A percentile compares a stretch with the other conserved stretches of the same genome.
Evolutionary conservation across 2,797 vertebrate species (phyloP).

Genomic region (Hypotaenidia okinawae): DNA sequence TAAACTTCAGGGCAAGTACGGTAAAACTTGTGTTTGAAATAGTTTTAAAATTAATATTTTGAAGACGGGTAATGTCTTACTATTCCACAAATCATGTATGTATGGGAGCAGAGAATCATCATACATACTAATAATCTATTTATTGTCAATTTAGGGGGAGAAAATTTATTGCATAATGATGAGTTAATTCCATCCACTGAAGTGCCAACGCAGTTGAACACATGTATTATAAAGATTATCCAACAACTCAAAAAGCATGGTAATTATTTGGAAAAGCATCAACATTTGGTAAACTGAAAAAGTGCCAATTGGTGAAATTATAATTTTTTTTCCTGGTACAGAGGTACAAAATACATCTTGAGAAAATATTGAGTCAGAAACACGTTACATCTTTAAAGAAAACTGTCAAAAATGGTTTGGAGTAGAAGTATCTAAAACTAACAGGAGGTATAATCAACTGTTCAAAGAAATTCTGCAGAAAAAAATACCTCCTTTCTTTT

Average conservation of each 20-base stretch:
- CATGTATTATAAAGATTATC: conserved; percentile 25
- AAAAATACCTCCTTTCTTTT: background rate
- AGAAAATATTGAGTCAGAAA: background rate
- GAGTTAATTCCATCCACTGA: background rate
- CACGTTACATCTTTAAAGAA: background rate
- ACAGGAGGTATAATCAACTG: background rate
- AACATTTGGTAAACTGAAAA: background rate
- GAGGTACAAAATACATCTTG: background rate
- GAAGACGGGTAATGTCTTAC: background rate
- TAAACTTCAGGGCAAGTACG: background rate
- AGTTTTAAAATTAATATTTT: background rate
- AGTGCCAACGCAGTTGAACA: background rate
- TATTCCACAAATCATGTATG: background rate
- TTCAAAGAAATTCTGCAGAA: background rate
- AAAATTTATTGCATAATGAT: background rate
- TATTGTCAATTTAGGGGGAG: conserved; percentile 15
- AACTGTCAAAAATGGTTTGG: background rate
- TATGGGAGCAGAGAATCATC: background rate
- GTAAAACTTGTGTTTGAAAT: background rate
- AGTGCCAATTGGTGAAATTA: background rate
- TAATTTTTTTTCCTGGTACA: background rate
- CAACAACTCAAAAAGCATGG: background rate
- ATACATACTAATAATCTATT: conserved; percentile 24
- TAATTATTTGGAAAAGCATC: background rate
- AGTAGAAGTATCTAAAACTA: background rate